Evolutionary conservation across 2,113 vertebrate genomes (phyloP).

Genomic region (Pyrgilauda ruficollis): DNA sequence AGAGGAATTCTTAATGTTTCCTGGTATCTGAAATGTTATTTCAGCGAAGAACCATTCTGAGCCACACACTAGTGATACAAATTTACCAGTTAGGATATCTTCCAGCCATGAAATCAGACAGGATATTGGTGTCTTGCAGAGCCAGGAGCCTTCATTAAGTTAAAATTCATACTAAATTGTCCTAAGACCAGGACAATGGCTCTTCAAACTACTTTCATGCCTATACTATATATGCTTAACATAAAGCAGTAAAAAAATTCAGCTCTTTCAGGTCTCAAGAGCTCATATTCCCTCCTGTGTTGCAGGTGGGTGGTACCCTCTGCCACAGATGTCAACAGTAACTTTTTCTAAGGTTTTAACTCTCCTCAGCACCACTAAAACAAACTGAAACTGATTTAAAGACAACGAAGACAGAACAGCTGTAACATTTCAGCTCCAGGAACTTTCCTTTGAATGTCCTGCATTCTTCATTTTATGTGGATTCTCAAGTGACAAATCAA

Average conservation of each 20-base stretch:
- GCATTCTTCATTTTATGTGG: conserved; percentile 17
- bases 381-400: not conserved
- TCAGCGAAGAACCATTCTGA: not conserved
- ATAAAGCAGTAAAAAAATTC: not conserved
- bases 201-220: not conserved
- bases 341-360: not conserved
- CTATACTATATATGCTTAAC: not conserved
- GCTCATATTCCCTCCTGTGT: not conserved
- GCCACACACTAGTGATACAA: not conserved
- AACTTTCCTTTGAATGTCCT: conserved; percentile 11
- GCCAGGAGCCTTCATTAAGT: not conserved
- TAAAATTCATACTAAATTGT: not conserved
- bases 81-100: not conserved
- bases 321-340: not conserved
- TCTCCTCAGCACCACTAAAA: not conserved
- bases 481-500: conserved; percentile 46
- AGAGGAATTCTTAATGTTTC: not conserved
- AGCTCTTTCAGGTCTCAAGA: not conserved
- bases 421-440: not conserved
- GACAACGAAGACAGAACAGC: not conserved
- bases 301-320: not conserved
- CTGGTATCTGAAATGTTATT: not conserved
- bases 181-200: not conserved
- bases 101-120: not conserved
- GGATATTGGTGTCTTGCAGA: not conserved